phyloP scores from a whole-genome alignment of 2,888 invertebrate genomes.

The Iselma pallidipennis region DNA sequence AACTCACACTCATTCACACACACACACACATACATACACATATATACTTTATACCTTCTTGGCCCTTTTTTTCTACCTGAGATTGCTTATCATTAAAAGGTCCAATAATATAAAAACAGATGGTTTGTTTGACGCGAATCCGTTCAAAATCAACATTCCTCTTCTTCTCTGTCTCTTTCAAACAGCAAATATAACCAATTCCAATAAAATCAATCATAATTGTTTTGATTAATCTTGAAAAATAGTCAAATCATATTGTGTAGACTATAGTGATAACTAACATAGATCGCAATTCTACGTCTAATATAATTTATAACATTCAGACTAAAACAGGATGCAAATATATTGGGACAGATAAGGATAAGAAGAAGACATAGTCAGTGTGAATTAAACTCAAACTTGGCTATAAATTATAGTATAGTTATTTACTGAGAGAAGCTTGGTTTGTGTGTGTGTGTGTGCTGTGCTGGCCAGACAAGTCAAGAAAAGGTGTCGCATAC shows the following conservation, averaged over 20 bases:
- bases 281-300: constrained; percentile 42
- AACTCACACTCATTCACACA: constrained; percentile 22
- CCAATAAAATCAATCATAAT: neutral
- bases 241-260: no score
- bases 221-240: no score
- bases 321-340: constrained; percentile 40
- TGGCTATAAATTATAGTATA: constrained; percentile 39
- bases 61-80: constrained; percentile 42
- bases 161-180: no score
- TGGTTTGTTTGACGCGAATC: constrained; percentile 47
- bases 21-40: neutral
- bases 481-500: constrained; percentile 39
- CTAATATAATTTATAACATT: constrained; percentile 47
- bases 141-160: constrained; percentile 2
- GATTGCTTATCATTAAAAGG: constrained; percentile 45
- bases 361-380: constrained; percentile 30
- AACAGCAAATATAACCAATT: neutral
- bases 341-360: constrained; percentile 8
- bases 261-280: no score
- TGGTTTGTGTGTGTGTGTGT: constrained; percentile 31
- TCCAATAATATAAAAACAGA: constrained; percentile 43
- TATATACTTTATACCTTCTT: neutral
- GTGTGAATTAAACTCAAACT: constrained; percentile 49
- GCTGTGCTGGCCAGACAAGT: constrained; percentile 41
- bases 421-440: constrained; percentile 38